phyloP scores from a whole-genome alignment of 1,140 invertebrate species.

The Bombyx mori region DNA sequence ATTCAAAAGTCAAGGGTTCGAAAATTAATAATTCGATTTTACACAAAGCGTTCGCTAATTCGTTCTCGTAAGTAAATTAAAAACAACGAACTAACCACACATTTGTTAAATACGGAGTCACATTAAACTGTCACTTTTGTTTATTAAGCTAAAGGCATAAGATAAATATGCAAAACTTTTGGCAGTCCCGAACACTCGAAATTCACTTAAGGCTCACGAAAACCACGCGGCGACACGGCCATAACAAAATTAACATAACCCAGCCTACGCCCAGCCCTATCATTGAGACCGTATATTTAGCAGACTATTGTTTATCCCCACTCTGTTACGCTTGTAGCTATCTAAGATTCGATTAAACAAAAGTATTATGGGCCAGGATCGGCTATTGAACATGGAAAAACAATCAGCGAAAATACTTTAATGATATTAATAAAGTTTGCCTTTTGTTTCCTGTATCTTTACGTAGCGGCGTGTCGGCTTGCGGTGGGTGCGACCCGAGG shows the following conservation, averaged over 20 bases:
- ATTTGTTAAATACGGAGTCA: neutral
- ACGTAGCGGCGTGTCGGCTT: slow-evolving; percentile 25
- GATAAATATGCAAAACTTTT: neutral
- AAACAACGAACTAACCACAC: too few relatives aligned
- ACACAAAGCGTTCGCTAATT: too few relatives aligned
- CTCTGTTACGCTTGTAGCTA: slow-evolving; percentile 36
- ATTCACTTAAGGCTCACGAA: slow-evolving; percentile 1
- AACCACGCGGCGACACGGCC: neutral
- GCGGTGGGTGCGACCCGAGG: slow-evolving; percentile 41
- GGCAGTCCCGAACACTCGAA: neutral
- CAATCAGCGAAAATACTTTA: slow-evolving; percentile 62
- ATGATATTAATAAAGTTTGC: slow-evolving; percentile 61
- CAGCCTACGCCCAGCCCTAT: slow-evolving; percentile 29
- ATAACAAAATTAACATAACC: slow-evolving; percentile 40
- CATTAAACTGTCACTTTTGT: neutral
- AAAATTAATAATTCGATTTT: too few relatives aligned
- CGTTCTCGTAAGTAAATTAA: too few relatives aligned
- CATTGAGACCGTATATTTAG: slow-evolving; percentile 45
- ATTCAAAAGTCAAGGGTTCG: too few relatives aligned
- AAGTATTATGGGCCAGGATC: slow-evolving; percentile 29
- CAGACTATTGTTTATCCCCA: slow-evolving; percentile 37
- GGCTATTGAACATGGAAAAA: slow-evolving; percentile 60
- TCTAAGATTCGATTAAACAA: slow-evolving; percentile 57
- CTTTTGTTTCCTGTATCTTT: slow-evolving; percentile 60
- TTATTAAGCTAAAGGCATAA: neutral